Evolutionary conservation across 2,113 vertebrate genomes (phyloP), one percentile per base, ranked within the genome.

Genomic region (Onychostoma macrolepis): DNA sequence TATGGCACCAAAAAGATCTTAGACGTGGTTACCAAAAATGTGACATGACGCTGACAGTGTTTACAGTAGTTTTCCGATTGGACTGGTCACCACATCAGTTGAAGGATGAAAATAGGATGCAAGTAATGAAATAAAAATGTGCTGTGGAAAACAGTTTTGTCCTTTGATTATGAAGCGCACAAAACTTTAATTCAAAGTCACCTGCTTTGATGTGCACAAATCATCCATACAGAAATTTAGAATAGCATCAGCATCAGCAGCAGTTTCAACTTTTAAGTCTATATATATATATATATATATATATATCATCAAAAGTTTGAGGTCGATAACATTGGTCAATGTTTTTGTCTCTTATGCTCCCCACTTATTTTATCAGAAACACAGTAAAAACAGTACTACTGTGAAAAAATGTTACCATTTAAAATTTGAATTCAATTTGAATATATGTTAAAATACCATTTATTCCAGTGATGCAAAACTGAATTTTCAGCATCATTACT

Each of bases 21-120:
- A 36, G 30, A 72, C 26, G 17, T 89, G 75, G 86, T 78, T 87
- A 45, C 88, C 71, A 84, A 43, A 89, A 88, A 79, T 87, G 65
- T 45, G 24, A 88, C 85, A 58, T 75, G 77, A 86, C 63, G 84
- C 38, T 69, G 48, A 19, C 80, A 26, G 53, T 50, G 74, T 84
- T 83, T 83, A 71, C 80, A 36, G 26, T 69, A 38, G 50, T 79
- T 53, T 53, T 28, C 41, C 17, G 28, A 83, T 86, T 63, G 72
- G 36, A 77, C n/a, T 26, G 63, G 72, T 78, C 33, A 75, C 80
- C 72, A 75, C 58, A 67, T 71, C 43, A 82, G 28, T 30, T 30
- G 61, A 65, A 30, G 41, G 26, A 43, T 45, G 26, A 24, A 69
- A 71, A 50, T 67, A 69, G 63, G 65, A 69, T 21, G 30, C n/a